Base-by-base conservation (phyloP, 2,797 vertebrate genomes). In the Sibirionetta formosa region DNA sequence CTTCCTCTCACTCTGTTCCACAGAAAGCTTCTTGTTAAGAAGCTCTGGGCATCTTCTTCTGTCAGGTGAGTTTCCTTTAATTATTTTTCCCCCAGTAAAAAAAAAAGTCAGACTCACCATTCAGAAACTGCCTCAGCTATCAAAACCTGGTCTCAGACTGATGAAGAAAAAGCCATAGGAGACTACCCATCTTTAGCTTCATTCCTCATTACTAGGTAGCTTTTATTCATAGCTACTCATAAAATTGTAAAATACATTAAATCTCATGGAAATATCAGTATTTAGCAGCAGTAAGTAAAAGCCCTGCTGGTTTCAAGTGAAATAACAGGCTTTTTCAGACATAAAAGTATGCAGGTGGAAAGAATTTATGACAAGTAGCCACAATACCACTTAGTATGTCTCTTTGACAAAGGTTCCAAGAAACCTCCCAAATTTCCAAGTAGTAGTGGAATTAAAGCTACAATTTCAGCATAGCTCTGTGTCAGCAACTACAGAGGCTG, bases 241-340 rank as follows among this genome's bases (percentile, higher is more conserved):
- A 71, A 86, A 81, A 92, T 56, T 84, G 61, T 84, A 64, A 72
- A 94, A 79, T 51, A 51, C 36, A 42, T 89, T 84, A 72, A 86
- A 66, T 88, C 42, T 78, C 58, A 72, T 38, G 26, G 81, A 90
- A 94, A 69, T 61, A 82, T 2, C 50, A 69, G 15, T 35, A 79
- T 79, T 83, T 66, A 90, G 66, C 54, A 84, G 78, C 63, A 82
- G 33, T 66, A 83, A 84, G 61, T 36, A 82, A 86, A 82, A 90
- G 7, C 23, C 51, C 66, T 79, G 42, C 63, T 85, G 64, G 24
- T 76, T 88, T 90, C 58, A 94, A 66, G 14, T 29, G 18, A 66
- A 79, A 36, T 56, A 66, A 77, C 14, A 56, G 44, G 26, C 70
- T 79, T 79, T 92, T 85, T 51, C 81, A 82, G 75, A 65, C 18